phyloP scores from a whole-genome alignment of 2,113 vertebrate species.

The Scopus umbretta region DNA sequence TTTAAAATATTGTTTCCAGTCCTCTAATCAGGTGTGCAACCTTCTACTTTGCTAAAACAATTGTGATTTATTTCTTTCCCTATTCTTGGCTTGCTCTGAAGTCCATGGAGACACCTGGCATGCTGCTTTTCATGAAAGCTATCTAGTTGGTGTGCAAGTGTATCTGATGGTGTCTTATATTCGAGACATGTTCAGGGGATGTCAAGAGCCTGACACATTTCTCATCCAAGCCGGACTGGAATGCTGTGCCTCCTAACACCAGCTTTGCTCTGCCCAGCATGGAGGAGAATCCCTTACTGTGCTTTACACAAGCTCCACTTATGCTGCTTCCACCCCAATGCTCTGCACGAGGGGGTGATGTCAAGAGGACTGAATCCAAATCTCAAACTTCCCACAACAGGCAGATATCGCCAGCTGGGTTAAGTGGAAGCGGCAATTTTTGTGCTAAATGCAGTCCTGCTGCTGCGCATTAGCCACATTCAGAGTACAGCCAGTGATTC shows the following conservation, averaged over 20 bases:
- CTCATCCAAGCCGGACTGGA: too few species aligned
- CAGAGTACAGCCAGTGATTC: background rate
- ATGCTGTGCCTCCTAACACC: background rate
- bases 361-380: background rate
- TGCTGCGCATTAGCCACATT: rapidly evolving
- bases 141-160: background rate
- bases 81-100: background rate
- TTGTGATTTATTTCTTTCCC: background rate
- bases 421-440: too few species aligned
- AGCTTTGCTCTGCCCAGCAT: background rate
- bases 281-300: background rate
- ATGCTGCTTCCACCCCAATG: background rate
- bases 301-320: background rate
- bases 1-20: background rate
- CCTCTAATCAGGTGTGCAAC: background rate
- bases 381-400: background rate
- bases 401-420: background rate
- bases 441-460: background rate
- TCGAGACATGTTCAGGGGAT: background rate
- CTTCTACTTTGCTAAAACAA: background rate
- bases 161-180: background rate
- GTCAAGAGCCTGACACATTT: background rate
- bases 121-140: background rate
- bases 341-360: background rate
- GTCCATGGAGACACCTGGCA: background rate